Evolutionary conservation across 2,113 vertebrate species (phyloP).

Genomic region (Craseonycteris thonglongyai): DNA sequence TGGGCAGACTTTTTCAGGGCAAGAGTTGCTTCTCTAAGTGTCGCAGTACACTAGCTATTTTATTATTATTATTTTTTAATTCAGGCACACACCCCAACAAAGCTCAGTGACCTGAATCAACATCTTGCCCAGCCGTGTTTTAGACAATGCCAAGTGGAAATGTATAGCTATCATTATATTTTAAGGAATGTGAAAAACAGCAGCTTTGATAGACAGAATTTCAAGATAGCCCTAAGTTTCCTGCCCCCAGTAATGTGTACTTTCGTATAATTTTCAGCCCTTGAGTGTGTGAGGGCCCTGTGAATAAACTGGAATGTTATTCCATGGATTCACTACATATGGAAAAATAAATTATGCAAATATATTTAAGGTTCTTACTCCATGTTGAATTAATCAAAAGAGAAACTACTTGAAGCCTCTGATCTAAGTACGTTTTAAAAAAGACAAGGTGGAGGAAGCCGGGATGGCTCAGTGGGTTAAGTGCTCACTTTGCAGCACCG

Average conservation of each 20-base stretch:
- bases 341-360: not conserved
- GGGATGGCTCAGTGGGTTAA: no score
- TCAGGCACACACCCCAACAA: no score
- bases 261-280: not conserved
- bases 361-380: not conserved
- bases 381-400: not conserved
- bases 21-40: no score
- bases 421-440: not conserved
- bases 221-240: not conserved
- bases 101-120: no score
- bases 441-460: accelerated
- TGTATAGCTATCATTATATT: not conserved
- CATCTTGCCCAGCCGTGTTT: no score
- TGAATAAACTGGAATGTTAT: not conserved
- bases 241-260: accelerated
- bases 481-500: no score
- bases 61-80: no score
- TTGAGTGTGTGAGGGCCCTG: not conserved
- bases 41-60: no score
- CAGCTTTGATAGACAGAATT: not conserved
- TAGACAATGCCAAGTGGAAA: not conserved
- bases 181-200: not conserved
- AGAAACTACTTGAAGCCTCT: not conserved
- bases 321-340: not conserved
- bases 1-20: no score